These are phyloP conservation scores for Colossoma macropomum DNA, from an alignment of 2,113 vertebrate species.

Conservation along the genomic window DNA sequence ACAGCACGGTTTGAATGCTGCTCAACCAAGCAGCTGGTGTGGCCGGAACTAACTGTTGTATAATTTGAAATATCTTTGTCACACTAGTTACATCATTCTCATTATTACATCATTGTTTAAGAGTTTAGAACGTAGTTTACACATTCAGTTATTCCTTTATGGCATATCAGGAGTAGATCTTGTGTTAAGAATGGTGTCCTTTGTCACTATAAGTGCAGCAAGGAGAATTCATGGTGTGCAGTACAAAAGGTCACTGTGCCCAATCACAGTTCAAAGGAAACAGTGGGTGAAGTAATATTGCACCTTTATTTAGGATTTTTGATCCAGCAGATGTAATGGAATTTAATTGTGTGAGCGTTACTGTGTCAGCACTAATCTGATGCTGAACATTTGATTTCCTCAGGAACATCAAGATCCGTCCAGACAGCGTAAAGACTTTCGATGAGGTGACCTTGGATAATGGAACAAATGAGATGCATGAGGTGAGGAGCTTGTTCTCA, in stretches of 20 bases:
- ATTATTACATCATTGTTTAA: background rate
- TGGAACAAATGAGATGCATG: constrained; percentile 74
- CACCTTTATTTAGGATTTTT: constrained; percentile 20
- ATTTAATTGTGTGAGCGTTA: background rate
- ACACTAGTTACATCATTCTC: background rate
- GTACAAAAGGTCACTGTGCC: constrained; percentile 1
- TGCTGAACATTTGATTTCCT: constrained; percentile 48
- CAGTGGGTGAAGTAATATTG: background rate
- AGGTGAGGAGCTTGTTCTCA: constrained; percentile 71
- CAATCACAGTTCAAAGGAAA: background rate
- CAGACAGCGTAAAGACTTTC: constrained; percentile 89
- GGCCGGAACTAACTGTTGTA: constrained; percentile 33
- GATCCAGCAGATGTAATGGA: constrained; percentile 14
- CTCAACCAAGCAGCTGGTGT: no score
- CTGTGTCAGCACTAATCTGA: constrained; percentile 40
- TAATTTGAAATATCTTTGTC: constrained; percentile 14
- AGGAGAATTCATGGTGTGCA: background rate
- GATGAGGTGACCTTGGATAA: constrained; percentile 86
- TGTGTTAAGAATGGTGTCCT: background rate
- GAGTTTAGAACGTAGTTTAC: background rate
- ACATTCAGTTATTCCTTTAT: background rate
- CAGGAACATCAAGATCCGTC: constrained; percentile 84
- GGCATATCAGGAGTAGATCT: background rate
- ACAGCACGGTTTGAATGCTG: no score
- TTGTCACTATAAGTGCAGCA: background rate